Conservation (phyloP, 2,113 vertebrate species). For the Passer domesticus region DNA sequence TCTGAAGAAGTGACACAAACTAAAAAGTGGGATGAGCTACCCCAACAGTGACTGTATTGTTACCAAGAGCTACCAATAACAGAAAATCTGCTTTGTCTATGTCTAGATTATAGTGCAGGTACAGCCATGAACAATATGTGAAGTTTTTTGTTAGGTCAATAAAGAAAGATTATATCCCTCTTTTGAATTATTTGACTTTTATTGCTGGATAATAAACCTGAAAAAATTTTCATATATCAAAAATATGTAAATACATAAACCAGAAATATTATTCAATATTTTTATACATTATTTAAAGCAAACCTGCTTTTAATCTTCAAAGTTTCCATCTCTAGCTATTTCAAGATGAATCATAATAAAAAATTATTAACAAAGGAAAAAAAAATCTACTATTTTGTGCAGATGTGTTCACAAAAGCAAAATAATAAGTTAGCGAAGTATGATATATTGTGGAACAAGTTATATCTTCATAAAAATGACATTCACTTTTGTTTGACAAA, state of each 20-base stretch:
- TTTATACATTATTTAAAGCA: constrained; percentile 24
- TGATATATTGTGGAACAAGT: constrained; percentile 5
- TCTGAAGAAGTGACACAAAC: background rate
- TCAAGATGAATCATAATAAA: constrained; percentile 18
- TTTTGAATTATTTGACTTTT: constrained; percentile 27
- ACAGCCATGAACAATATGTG: background rate
- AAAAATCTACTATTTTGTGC: background rate
- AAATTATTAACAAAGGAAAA: background rate
- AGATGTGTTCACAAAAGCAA: constrained; percentile 24
- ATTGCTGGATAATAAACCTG: background rate
- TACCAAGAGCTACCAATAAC: background rate
- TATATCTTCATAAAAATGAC: constrained; percentile 53
- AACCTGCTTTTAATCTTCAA: background rate
- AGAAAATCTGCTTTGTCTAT: background rate
- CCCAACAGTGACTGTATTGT: background rate
- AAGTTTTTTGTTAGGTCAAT: background rate
- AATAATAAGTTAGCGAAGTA: constrained; percentile 36
- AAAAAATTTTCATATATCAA: background rate
- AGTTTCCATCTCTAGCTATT: constrained; percentile 10
- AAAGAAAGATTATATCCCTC: background rate
- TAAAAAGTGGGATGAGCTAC: background rate
- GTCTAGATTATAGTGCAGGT: background rate
- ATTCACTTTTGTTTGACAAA: constrained; percentile 34
- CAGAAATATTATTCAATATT: constrained; percentile 9
- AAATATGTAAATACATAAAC: background rate